Base-by-base conservation (phyloP, 1,140 invertebrate species). In the Potamilus streckersoni region DNA sequence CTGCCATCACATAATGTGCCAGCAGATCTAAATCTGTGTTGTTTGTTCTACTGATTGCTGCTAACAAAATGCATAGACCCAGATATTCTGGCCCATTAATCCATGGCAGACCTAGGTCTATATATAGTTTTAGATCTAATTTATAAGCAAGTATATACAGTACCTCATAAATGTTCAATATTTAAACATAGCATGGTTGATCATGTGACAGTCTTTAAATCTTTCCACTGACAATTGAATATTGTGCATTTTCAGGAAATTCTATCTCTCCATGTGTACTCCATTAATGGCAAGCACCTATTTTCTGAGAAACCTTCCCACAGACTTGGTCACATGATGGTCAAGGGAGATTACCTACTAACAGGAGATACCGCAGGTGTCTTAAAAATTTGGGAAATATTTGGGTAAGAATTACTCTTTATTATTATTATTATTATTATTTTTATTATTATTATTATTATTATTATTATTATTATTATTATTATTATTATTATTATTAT, bases 251-350 rank as follows among this genome's bases (percentile, higher is more conserved):
- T 79, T 38, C 74, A 89, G 88, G 84, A 85, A 55, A 79, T 82
- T 56, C 80, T 83, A 68, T 82, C 81, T 55, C 74, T 93, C 20
- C 92, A 93, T 80, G 88, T 93, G 19, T 93, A 91, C 77, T 92
- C 91, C 69, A 88, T 93, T 31, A 93, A 93, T 81, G 93, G 93
- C 17, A 88, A 90, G 59, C 91, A 90, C 83, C 83, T 93, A 20
- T 93, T 74, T 89, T 91, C 73, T 88, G 92, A 84, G 90, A 92
- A 80, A 85, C 91, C 91, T 89, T 56, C 71, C 1, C 67, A 79
- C 66, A 81, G 80, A 14, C 76, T 90, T 2, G 76, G 81, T 70
- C 83, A 89, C 76, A 88, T 90, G 87, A 74, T 85, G 14, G 79
- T 89, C 27, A 80, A 83, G 16, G 87, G 83, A 55, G 83, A 89